Conservation (phyloP, 2,888 invertebrate genomes). For the Taenaris catops region DNA sequence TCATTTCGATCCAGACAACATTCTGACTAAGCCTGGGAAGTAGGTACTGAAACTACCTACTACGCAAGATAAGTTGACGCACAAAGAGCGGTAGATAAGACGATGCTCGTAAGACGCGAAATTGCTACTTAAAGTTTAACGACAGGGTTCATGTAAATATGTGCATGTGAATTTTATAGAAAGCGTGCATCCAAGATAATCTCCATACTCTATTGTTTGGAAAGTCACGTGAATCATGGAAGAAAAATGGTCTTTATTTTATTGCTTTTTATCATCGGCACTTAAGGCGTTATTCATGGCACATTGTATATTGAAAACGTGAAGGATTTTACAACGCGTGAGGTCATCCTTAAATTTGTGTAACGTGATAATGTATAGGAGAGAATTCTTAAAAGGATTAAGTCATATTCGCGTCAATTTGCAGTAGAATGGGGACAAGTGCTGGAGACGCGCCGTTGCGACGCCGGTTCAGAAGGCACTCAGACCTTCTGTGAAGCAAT, state of each 20-base stretch:
- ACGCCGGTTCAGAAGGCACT: slow-evolving; percentile 31
- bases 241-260: slow-evolving; percentile 27
- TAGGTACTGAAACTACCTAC: slow-evolving; percentile 20
- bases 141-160: slow-evolving; percentile 35
- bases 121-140: slow-evolving; percentile 53
- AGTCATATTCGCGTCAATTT: slow-evolving; percentile 61
- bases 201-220: slow-evolving; percentile 25
- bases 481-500: slow-evolving; percentile 25
- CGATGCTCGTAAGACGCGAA: slow-evolving; percentile 33
- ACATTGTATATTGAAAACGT: slow-evolving; percentile 21
- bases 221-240: slow-evolving; percentile 35
- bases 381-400: slow-evolving; percentile 66
- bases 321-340: slow-evolving; percentile 27
- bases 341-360: slow-evolving; percentile 51
- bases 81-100: slow-evolving; percentile 41
- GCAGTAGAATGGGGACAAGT: slow-evolving; percentile 67
- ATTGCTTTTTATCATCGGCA: slow-evolving; percentile 18
- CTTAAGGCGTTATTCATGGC: slow-evolving; percentile 27
- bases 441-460: slow-evolving; percentile 49
- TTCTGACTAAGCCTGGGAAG: slow-evolving; percentile 20
- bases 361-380: slow-evolving; percentile 30
- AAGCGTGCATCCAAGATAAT: slow-evolving; percentile 15
- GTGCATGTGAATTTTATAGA: slow-evolving; percentile 23
- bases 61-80: slow-evolving; percentile 30
- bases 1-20: slow-evolving; percentile 14